These are phyloP conservation scores for Epinephelus cyanopodus DNA, from an alignment of 2,113 vertebrate genomes.

Conservation along the genomic window DNA sequence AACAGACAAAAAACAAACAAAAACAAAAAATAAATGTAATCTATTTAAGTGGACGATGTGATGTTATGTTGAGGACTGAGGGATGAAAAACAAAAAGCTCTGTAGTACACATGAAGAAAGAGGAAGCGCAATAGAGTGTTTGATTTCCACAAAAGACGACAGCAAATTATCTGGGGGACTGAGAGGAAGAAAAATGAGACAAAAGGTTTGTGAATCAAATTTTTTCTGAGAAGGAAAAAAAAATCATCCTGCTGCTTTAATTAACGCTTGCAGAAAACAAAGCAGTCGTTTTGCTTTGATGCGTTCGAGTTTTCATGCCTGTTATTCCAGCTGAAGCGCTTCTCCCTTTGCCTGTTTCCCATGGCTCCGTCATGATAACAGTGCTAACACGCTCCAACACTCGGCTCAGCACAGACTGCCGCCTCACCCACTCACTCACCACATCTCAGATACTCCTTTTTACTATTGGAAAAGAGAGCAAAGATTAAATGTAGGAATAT, in stretches of 20 bases:
- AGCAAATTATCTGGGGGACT: slow-evolving; percentile 73
- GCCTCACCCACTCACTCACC: not conserved
- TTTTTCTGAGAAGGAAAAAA: slow-evolving; percentile 32
- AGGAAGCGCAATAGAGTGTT: slow-evolving; percentile 55
- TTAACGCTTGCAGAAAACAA: slow-evolving; percentile 82
- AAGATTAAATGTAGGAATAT: not conserved
- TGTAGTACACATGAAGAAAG: slow-evolving; percentile 43
- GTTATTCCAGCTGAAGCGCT: slow-evolving; percentile 68
- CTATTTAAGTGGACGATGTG: slow-evolving; percentile 25
- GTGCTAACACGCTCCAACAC: slow-evolving; percentile 44
- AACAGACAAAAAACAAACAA: no score
- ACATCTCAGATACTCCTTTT: not conserved
- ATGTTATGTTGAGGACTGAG: slow-evolving; percentile 34
- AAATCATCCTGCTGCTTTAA: slow-evolving; percentile 71
- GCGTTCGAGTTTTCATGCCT: slow-evolving; percentile 65
- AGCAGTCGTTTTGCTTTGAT: slow-evolving; percentile 84
- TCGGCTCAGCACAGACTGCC: slow-evolving; percentile 24
- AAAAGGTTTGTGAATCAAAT: slow-evolving; percentile 70
- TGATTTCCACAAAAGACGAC: slow-evolving; percentile 74
- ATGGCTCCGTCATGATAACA: slow-evolving; percentile 62
- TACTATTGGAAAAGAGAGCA: not conserved
- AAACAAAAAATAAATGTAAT: slow-evolving; percentile 11
- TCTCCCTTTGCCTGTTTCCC: slow-evolving; percentile 59
- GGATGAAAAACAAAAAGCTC: slow-evolving; percentile 54
- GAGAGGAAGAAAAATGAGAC: slow-evolving; percentile 64